Percentiles rank a stretch among this genome's conserved stretches.
phyloP scores from a whole-genome alignment of 2,888 invertebrate species.

The Geophilus truncorum region DNA sequence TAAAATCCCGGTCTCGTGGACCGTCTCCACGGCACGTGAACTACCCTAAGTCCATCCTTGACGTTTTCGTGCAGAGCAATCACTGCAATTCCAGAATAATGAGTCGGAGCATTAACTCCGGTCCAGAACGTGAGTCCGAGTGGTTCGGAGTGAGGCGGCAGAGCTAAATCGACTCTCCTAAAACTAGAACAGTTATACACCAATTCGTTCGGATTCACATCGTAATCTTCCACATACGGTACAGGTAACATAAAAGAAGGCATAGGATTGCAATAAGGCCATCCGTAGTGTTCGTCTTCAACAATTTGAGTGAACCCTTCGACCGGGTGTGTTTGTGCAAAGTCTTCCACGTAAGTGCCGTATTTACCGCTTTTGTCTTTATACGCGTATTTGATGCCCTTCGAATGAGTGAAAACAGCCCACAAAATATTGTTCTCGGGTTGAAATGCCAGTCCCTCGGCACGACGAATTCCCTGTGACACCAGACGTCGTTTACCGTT shows the following conservation, averaged over 20 bases:
- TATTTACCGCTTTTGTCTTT: background rate
- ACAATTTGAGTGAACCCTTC: background rate
- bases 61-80: background rate
- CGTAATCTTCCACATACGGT: background rate
- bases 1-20: background rate
- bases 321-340: background rate
- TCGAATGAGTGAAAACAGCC: background rate
- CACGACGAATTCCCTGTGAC: background rate
- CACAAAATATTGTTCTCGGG: background rate
- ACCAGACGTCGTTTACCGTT: background rate
- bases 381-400: background rate
- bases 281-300: background rate
- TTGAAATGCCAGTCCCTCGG: constrained; percentile 10
- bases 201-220: background rate
- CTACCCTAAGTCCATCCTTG: too few relatives aligned
- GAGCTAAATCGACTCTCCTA: background rate
- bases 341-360: too few relatives aligned
- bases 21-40: background rate
- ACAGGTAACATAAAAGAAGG: too few relatives aligned
- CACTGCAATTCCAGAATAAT: too few relatives aligned
- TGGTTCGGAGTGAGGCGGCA: background rate
- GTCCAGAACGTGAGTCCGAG: constrained; percentile 4
- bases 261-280: constrained; percentile 18
- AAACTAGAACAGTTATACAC: background rate
- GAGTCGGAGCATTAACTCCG: background rate